phyloP scores from a whole-genome alignment of 2,113 vertebrate species.

The Brachyhypopomus occidentalis region DNA sequence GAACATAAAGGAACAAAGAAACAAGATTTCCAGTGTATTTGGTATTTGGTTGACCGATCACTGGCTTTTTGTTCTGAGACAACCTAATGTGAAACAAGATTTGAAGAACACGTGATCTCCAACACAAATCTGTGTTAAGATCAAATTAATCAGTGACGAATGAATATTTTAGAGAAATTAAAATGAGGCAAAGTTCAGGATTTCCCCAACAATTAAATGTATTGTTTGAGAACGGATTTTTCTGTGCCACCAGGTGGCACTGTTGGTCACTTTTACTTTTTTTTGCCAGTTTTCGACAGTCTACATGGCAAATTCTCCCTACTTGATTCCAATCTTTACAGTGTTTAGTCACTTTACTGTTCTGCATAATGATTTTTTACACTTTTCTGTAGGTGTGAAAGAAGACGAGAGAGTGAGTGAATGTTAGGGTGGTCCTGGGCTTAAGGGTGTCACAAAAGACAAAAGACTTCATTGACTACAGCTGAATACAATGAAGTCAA shows the following conservation, averaged over 20 bases:
- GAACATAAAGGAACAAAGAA: conserved; percentile 44
- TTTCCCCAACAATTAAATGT: conserved; percentile 3
- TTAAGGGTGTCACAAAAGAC: conserved; percentile 51
- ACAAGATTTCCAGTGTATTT: neutral
- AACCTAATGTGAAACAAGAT: conserved; percentile 17
- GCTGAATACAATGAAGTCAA: conserved; percentile 60
- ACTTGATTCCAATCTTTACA: neutral
- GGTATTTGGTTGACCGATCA: conserved; percentile 16
- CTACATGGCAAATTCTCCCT: neutral
- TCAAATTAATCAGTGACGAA: conserved; percentile 16
- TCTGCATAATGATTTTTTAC: conserved; percentile 1
- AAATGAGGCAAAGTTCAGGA: neutral
- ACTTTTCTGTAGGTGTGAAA: neutral
- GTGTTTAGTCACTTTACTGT: conserved; percentile 20
- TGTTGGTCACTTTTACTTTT: conserved; percentile 36
- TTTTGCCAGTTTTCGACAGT: conserved; percentile 36
- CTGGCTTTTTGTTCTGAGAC: conserved; percentile 12
- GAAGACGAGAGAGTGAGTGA: conserved; percentile 27
- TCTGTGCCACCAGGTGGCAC: conserved; percentile 19
- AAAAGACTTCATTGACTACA: conserved; percentile 61
- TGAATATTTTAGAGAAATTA: neutral
- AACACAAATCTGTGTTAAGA: neutral
- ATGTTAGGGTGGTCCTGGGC: neutral
- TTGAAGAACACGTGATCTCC: neutral
- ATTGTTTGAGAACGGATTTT: neutral